Base-by-base conservation (phyloP, 2,888 invertebrate species). In the Gryllus longicercus region DNA sequence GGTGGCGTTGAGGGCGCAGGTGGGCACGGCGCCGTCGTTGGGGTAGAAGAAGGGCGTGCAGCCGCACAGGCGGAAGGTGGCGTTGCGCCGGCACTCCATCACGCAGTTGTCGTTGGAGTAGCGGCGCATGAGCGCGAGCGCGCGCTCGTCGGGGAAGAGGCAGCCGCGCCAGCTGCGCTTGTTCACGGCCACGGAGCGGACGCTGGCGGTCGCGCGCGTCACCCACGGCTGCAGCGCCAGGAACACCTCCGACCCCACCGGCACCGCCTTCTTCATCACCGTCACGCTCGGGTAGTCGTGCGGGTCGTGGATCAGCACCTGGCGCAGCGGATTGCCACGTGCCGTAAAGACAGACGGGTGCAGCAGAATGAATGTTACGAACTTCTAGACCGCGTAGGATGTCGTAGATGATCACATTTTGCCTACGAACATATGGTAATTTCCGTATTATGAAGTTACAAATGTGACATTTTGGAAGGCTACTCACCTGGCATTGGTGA, bases 21-120 rank as follows among this genome's bases (percentile, higher is more conserved):
- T 83, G 75, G 88, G 87, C 11, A 82, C 84, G 83, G 84, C 82
- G 85, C 88, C 87, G 83, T 88, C 88, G 79, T 88, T 86, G 0
- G 89, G 88, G 81, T 90, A 89, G 84, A 88, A 91, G 81, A 89
- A 88, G 0, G 93, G 93, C 2, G 91, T 85, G 84, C 93, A 93
- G 12, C 90, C 88, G 83, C 93, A 93, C 2, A 85, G 83, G 11
- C 85, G 84, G 38, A 86, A 86, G 0, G 90, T 86, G 75, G 89
- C 85, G 74, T 86, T 85, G 21, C 90, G 86, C 63, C 91, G 89
- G 83, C 91, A 91, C 83, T 90, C 90, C 2, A 89, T 88, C 86
- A 93, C 87, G 83, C 93, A 93, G 85, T 93, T 93, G 82, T 91
- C 89, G 81, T 90, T 92, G 0, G 91, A 91, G 84, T 93, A 93